These are phyloP conservation scores for Drosophila aldrichi DNA, from an alignment of 2,888 invertebrate species.

Conservation along the genomic window DNA sequence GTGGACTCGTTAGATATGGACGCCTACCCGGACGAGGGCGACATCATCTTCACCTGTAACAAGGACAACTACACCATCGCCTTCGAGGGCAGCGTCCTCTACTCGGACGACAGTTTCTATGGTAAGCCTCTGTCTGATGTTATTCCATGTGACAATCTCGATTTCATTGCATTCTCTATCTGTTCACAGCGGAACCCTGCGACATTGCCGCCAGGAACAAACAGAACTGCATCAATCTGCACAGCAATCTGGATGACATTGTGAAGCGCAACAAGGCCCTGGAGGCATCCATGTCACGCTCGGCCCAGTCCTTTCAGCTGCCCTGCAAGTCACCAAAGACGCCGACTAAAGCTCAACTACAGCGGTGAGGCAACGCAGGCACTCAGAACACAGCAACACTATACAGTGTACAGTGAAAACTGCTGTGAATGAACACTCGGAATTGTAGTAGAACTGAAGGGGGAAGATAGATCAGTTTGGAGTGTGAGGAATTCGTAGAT, in stretches of 20 bases:
- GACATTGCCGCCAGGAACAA: conserved; percentile 82
- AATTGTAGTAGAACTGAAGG: too few species aligned
- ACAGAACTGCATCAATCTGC: conserved; percentile 85
- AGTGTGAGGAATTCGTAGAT: too few species aligned
- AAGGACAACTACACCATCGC: conserved; percentile 98
- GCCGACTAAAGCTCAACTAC: conserved; percentile 86
- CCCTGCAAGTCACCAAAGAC: conserved; percentile 87
- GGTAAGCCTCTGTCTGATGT: conserved; percentile 69
- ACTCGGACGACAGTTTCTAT: conserved; percentile 93
- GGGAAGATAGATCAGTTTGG: too few species aligned
- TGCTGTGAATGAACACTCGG: not conserved
- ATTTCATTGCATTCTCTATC: not conserved
- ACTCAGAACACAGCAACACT: not conserved
- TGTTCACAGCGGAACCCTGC: conserved; percentile 79
- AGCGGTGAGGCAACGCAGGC: conserved; percentile 86
- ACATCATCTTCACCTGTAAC: conserved; percentile 95
- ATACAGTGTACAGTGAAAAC: not conserved
- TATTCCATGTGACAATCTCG: not conserved
- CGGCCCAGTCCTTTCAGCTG: conserved; percentile 94
- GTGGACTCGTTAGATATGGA: conserved; percentile 96
- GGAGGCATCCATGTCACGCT: conserved; percentile 93
- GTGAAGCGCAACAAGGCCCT: conserved; percentile 85
- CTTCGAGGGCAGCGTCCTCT: conserved; percentile 95
- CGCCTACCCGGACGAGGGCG: conserved; percentile 90
- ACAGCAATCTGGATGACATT: conserved; percentile 85